Conservation (phyloP, 1,140 invertebrate species). For the Cotesia glomerata region DNA sequence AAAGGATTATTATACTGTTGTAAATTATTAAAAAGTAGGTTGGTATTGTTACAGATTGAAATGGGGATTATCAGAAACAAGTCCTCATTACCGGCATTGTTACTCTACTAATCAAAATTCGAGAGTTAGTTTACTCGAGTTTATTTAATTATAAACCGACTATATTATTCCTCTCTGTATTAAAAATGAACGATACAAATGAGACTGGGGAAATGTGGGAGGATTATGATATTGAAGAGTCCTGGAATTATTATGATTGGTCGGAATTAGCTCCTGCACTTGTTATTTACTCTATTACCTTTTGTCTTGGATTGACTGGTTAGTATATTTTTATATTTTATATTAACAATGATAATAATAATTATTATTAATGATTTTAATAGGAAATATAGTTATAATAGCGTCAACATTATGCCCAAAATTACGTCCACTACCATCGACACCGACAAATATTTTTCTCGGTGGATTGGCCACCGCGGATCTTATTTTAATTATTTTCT, state of each 20-base stretch:
- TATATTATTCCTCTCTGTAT: background rate
- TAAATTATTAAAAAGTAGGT: too few relatives aligned
- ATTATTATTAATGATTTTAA: conserved; percentile 1
- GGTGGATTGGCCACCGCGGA: conserved; percentile 75
- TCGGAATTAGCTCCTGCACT: conserved; percentile 67
- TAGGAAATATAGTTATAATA: conserved; percentile 57
- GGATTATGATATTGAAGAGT: conserved; percentile 60
- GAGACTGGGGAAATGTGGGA: conserved; percentile 35
- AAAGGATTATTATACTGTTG: too few relatives aligned
- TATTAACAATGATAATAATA: background rate
- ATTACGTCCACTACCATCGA: conserved; percentile 64
- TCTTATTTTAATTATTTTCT: conserved; percentile 74
- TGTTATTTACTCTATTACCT: conserved; percentile 69
- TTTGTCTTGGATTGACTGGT: conserved; percentile 70
- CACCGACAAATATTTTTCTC: conserved; percentile 75
- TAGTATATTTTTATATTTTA: conserved; percentile 48
- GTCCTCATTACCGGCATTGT: background rate
- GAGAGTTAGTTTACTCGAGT: too few relatives aligned
- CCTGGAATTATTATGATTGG: conserved; percentile 61
- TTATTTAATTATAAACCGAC: too few relatives aligned
- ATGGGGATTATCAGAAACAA: too few relatives aligned
- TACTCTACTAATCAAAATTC: background rate
- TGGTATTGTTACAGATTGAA: too few relatives aligned
- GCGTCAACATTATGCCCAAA: conserved; percentile 66
- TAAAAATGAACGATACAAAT: conserved; percentile 36